Percentiles rank a stretch among this genome's conserved stretches.
Conservation (phyloP, 1,140 invertebrate species). For the Drosophila bifasciata region DNA sequence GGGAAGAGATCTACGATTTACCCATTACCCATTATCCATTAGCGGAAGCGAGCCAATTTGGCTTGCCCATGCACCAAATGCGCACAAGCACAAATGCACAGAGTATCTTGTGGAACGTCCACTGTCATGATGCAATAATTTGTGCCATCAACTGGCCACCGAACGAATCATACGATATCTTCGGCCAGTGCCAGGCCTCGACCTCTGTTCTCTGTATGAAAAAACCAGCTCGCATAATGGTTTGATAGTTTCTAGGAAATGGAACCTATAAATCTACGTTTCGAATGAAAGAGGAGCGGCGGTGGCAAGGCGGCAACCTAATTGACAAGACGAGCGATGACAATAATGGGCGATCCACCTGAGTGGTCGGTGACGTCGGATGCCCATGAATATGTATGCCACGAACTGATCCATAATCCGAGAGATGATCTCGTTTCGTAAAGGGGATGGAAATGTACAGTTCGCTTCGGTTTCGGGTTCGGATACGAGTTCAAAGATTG, state of each 20-base stretch:
- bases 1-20: conserved; percentile 17
- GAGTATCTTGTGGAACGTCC: conserved; percentile 38
- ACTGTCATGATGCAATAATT: conserved; percentile 72
- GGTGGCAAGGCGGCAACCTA: conserved; percentile 44
- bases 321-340: conserved; percentile 39
- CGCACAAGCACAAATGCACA: conserved; percentile 18
- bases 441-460: conserved; percentile 18
- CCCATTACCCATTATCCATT: conserved; percentile 46
- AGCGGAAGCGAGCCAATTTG: conserved; percentile 69
- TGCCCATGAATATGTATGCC: conserved; percentile 39
- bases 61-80: conserved; percentile 36
- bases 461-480: conserved; percentile 8
- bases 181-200: conserved; percentile 37
- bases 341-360: conserved; percentile 32
- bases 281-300: conserved; percentile 35
- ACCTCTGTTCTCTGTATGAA: conserved; percentile 40
- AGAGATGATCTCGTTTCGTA: conserved; percentile 32
- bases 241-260: conserved; percentile 53
- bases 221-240: conserved; percentile 25
- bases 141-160: conserved; percentile 48
- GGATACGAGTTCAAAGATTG: conserved; percentile 36
- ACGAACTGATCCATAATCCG: conserved; percentile 29
- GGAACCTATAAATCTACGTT: conserved; percentile 49
- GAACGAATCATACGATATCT: conserved; percentile 51
- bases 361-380: conserved; percentile 43